Evolutionary conservation across 2,888 invertebrate species (phyloP).

Genomic region (Creontiades dilutus): DNA sequence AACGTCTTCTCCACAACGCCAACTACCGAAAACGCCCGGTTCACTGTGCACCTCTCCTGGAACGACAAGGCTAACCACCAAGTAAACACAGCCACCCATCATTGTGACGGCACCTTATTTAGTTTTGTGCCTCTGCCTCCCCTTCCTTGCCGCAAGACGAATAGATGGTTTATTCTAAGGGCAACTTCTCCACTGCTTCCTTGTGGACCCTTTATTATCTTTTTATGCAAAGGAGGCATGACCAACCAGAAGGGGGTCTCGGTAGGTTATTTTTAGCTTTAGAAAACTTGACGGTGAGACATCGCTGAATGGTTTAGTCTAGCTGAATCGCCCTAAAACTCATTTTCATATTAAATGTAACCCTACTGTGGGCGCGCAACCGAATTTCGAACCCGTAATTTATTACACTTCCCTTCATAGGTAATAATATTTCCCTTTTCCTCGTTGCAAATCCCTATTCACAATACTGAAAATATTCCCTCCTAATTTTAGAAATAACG

Average conservation of each 20-base stretch:
- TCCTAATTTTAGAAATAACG: no score
- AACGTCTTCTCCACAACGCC: neutral
- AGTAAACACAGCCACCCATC: constrained; percentile 60
- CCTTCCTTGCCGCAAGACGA: neutral
- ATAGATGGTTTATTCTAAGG: constrained; percentile 41
- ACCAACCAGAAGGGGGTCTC: neutral
- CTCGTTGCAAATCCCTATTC: no score
- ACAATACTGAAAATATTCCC: no score
- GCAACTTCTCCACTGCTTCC: constrained; percentile 21
- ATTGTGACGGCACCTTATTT: constrained; percentile 64
- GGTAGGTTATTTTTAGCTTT: neutral
- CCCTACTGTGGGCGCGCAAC: no score
- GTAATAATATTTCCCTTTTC: no score
- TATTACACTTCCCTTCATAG: no score
- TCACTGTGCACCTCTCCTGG: neutral
- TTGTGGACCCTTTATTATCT: constrained; percentile 49
- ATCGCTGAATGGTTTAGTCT: neutral
- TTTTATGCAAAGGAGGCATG: constrained; percentile 54
- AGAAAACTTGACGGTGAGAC: neutral
- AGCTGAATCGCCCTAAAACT: no score
- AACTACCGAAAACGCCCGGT: constrained; percentile 9
- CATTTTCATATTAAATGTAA: no score
- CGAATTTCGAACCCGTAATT: no score
- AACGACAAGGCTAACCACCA: constrained; percentile 43
- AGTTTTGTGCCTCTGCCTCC: neutral